Evolutionary conservation across 2,797 vertebrate species (phyloP), one percentile per base, ranked within the genome.

Genomic region (Cryptoprocta ferox): DNA sequence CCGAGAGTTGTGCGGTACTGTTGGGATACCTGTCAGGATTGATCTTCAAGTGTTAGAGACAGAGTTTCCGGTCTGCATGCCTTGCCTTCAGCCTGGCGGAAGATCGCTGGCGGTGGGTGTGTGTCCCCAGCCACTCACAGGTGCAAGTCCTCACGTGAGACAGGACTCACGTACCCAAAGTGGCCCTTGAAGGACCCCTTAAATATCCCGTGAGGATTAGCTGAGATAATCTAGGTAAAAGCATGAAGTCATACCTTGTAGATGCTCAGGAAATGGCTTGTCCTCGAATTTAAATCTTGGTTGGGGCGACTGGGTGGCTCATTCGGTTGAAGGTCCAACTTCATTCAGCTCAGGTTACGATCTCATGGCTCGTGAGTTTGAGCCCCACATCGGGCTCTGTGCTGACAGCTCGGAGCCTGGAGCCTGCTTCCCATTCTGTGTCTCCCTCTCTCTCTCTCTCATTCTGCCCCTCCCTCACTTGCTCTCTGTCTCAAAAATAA

Each of bases 211-310:
- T 1, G 30, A 71, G 32, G 24, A 65, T 59, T n/a, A 32, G 15
- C 8, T 65, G 45, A 56, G 26, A 32, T 45, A 12, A 21, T 68
- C 2, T 7, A 37, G 30, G 30, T 10, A 10, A 61, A 61, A 78
- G 37, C 66, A 2, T 2, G 13, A 50, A 35, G 26, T 42, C 0
- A 0, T 7, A 13, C 14, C 2, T n/a, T 30, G 3, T 19, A 45
- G 45, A 13, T 42, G 26, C 42, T 70, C 39, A 32, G 59, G 24
- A 71, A 81, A 50, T 19, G 48, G 42, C 65, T 83, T 24, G 45
- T 4, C 89, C 84, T 93, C 42, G 59, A 86, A 71, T 82, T 79
- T 89, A 86, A 42, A 26, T 75, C 35, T 89, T 50, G 15, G 45
- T 70, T 63, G 48, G 48, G 48, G 13, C 12, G 3, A 2, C 48